Evolutionary conservation across 2,113 vertebrate species (phyloP).

Genomic region (Muscicapa adusta): DNA sequence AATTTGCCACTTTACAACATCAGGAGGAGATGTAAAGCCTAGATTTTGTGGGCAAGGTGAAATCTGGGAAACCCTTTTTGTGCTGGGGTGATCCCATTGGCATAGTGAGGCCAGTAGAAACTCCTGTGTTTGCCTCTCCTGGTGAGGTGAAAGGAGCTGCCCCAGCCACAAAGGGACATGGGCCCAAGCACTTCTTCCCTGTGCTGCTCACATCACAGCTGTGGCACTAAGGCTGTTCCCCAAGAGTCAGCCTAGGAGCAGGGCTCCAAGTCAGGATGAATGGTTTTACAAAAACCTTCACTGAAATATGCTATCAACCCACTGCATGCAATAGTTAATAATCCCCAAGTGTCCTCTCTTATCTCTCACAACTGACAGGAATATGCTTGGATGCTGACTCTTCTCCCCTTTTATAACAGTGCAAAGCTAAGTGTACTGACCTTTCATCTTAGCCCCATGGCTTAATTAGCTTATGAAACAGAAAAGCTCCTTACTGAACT

Average conservation of each 20-base stretch:
- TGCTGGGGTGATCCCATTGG: background rate
- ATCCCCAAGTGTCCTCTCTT: background rate
- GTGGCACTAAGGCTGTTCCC: background rate
- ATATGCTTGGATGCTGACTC: background rate
- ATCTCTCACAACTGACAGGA: background rate
- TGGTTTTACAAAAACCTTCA: background rate
- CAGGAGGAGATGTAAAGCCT: background rate
- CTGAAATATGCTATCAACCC: background rate
- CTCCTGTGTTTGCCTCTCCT: background rate
- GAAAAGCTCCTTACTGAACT: constrained; percentile 60
- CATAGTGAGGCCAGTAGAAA: background rate
- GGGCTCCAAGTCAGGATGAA: background rate
- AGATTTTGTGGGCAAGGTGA: background rate
- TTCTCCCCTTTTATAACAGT: background rate
- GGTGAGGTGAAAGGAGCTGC: background rate
- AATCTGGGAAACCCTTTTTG: background rate
- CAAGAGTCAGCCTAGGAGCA: background rate
- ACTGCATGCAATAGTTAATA: background rate
- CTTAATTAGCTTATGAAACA: constrained; percentile 63
- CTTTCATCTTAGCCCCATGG: constrained; percentile 44
- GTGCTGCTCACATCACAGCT: background rate
- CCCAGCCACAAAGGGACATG: fast-evolving
- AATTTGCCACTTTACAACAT: background rate
- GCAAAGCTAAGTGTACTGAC: constrained; percentile 6
- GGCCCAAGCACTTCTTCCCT: background rate